Evolutionary conservation across 2,797 vertebrate species (phyloP).

Genomic region (Lagorchestes hirsutus): DNA sequence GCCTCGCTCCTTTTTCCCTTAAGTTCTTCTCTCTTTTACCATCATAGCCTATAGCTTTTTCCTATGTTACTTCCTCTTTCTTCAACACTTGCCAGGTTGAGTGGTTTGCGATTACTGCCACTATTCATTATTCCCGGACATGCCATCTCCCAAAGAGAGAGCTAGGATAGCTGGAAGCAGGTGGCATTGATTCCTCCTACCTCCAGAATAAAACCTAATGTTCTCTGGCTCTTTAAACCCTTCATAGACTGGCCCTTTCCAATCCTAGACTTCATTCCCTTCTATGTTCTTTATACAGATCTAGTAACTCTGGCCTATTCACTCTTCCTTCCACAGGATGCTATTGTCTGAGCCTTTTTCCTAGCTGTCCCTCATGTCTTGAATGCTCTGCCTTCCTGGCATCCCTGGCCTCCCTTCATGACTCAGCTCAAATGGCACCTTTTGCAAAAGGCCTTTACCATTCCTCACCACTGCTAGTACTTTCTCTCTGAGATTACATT

Average conservation of each 20-base stretch:
- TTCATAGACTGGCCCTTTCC: neutral
- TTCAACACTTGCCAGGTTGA: conserved; percentile 22
- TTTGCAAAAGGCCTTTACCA: neutral
- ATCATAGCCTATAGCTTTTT: conserved; percentile 23
- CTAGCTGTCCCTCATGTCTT: neutral
- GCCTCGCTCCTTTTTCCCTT: neutral
- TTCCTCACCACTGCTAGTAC: neutral
- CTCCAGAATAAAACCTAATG: neutral
- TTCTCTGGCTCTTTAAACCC: neutral
- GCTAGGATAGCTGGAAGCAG: neutral
- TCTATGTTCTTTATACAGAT: neutral
- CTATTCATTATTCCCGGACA: neutral
- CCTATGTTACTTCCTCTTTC: conserved; percentile 18
- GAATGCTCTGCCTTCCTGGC: neutral
- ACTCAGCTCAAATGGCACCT: neutral
- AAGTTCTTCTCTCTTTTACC: neutral
- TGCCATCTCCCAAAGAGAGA: neutral
- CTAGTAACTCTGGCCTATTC: neutral
- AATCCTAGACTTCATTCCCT: neutral
- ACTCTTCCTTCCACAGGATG: neutral
- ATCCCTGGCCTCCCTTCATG: neutral
- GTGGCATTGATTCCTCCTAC: neutral
- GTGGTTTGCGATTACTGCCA: neutral
- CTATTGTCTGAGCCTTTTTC: neutral
- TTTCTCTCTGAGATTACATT: neutral